A percentile compares a stretch with the other conserved stretches of the same genome.
Conservation (phyloP, 2,113 vertebrate species). For the Oryzias melastigma region DNA sequence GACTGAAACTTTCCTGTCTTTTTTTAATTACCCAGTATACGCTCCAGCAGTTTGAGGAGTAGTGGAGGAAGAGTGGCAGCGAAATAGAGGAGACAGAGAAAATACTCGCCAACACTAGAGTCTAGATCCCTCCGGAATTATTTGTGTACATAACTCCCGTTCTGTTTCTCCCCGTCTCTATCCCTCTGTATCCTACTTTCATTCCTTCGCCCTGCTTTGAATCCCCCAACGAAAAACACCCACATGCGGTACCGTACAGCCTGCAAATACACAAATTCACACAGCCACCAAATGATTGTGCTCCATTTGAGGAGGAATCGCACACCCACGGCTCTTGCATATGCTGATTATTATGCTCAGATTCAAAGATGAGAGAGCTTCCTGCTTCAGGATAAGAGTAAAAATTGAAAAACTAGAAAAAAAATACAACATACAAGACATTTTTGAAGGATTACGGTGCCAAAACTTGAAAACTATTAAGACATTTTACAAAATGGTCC, state of each 20-base stretch:
- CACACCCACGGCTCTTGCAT: conserved; percentile 41
- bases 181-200: conserved; percentile 46
- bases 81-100: conserved; percentile 48
- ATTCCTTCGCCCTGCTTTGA: conserved; percentile 35
- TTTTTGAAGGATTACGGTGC: not conserved
- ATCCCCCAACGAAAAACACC: conserved; percentile 46
- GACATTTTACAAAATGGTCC: not conserved
- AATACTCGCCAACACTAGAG: conserved; percentile 33
- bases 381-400: not conserved
- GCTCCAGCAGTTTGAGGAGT: conserved; percentile 34
- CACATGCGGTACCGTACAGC: conserved; percentile 43
- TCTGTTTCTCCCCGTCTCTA: conserved; percentile 28
- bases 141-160: conserved; percentile 62
- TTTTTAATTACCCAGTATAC: conserved; percentile 35
- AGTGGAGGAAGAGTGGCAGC: conserved; percentile 38
- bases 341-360: conserved; percentile 45
- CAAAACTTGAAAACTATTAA: not conserved
- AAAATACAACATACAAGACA: not conserved
- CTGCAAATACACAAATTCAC: conserved; percentile 37
- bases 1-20: conserved; percentile 41
- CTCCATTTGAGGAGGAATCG: conserved; percentile 27
- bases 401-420: not conserved
- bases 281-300: conserved; percentile 41
- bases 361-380: conserved; percentile 19
- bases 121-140: conserved; percentile 63